Conservation (phyloP, 2,888 invertebrate species). For the Salticus scenicus region DNA sequence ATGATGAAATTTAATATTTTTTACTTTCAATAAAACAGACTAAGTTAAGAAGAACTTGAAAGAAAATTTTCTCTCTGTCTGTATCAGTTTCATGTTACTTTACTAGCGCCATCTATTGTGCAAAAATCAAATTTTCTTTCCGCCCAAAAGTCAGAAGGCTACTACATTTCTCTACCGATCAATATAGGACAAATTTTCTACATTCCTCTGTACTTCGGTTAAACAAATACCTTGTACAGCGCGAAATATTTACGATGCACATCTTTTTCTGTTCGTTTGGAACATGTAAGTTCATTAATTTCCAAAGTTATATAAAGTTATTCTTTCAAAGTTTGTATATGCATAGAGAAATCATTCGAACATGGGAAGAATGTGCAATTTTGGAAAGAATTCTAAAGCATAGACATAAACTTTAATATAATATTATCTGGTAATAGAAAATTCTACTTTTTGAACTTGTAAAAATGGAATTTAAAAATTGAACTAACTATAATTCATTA, state of each 20-base stretch:
- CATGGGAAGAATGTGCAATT: too few relatives aligned
- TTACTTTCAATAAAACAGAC: slow-evolving; percentile 14
- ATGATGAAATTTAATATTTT: slow-evolving; percentile 65
- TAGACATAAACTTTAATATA: too few relatives aligned
- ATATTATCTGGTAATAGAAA: too few relatives aligned
- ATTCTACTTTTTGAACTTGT: too few relatives aligned
- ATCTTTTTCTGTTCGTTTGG: not conserved
- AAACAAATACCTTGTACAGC: slow-evolving; percentile 24
- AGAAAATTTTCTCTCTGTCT: slow-evolving; percentile 24
- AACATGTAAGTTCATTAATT: not conserved
- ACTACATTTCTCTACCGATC: not conserved
- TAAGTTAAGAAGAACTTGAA: slow-evolving; percentile 32
- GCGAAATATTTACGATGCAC: not conserved
- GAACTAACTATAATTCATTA: too few relatives aligned
- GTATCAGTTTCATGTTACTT: too few relatives aligned
- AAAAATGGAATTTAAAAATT: too few relatives aligned
- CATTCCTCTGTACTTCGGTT: not conserved
- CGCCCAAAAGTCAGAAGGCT: not conserved
- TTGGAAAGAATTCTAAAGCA: too few relatives aligned
- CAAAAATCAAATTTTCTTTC: not conserved
- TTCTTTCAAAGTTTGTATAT: not conserved
- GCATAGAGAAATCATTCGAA: too few relatives aligned
- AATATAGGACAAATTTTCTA: slow-evolving; percentile 16
- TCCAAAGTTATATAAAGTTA: not conserved
- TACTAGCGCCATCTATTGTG: slow-evolving; percentile 50